Percentiles rank a stretch among this genome's conserved stretches.
Evolutionary conservation across 2,888 invertebrate species (phyloP).

Genomic region (Linyphia triangularis): DNA sequence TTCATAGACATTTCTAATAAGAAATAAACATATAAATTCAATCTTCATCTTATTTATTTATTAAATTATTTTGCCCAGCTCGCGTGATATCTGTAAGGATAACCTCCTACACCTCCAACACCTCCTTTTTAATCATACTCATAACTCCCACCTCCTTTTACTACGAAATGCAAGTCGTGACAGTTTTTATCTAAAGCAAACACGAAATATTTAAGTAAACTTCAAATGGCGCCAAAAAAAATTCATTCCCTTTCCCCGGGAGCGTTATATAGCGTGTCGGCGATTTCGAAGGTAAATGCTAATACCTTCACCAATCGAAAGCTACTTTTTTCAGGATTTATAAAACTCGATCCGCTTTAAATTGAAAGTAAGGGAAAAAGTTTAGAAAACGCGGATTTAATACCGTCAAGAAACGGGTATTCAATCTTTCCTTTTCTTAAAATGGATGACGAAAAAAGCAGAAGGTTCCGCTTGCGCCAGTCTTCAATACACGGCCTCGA

Average conservation of each 20-base stretch:
- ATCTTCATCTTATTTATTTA: no score
- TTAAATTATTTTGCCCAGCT: no score
- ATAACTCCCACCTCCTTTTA: background rate
- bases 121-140: background rate
- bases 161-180: background rate
- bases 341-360: background rate
- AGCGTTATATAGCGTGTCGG: background rate
- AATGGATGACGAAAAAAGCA: background rate
- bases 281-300: constrained; percentile 3
- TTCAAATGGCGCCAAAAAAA: background rate
- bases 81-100: no score
- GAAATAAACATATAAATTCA: background rate
- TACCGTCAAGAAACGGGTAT: background rate
- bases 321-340: background rate
- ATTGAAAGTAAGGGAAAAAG: background rate
- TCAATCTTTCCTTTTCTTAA: background rate
- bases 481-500: background rate
- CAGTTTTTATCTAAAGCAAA: constrained; percentile 3
- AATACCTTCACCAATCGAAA: background rate
- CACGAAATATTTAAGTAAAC: constrained; percentile 3
- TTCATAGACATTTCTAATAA: no score
- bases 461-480: background rate
- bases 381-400: background rate
- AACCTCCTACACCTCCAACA: background rate
- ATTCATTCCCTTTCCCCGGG: background rate